Conservation (phyloP, 1,140 invertebrate species). For the Drosophila mojavensis region DNA sequence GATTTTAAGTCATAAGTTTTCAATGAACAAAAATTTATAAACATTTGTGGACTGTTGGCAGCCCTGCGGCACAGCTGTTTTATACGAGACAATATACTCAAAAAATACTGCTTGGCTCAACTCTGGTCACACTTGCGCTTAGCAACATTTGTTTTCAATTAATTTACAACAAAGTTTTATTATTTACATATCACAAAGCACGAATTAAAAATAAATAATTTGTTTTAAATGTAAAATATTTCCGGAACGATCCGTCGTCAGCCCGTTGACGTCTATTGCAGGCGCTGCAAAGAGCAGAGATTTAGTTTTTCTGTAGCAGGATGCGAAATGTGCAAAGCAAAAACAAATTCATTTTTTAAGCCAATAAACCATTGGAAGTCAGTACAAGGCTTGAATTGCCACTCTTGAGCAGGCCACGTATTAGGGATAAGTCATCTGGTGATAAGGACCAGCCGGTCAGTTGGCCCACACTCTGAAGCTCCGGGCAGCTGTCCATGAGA, state of each 20-base stretch:
- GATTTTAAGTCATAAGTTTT: conserved; percentile 28
- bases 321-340: not conserved
- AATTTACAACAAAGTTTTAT: conserved; percentile 55
- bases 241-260: not conserved
- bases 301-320: not conserved
- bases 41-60: conserved; percentile 19
- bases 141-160: not conserved
- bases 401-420: conserved; percentile 87
- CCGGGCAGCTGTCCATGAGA: conserved; percentile 87
- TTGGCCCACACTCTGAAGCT: conserved; percentile 86
- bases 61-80: conserved; percentile 45
- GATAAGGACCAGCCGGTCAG: conserved; percentile 87
- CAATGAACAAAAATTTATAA: not conserved
- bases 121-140: conserved; percentile 41
- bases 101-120: not conserved
- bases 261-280: conserved; percentile 45
- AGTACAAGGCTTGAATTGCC: conserved; percentile 86
- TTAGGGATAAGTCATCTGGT: conserved; percentile 87
- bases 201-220: too few relatives aligned
- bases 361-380: conserved; percentile 85
- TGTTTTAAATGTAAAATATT: conserved; percentile 3
- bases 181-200: conserved; percentile 68
- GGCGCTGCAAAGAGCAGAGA: conserved; percentile 60
- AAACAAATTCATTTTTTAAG: conserved; percentile 41
- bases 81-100: not conserved